phyloP scores from a whole-genome alignment of 2,113 vertebrate genomes.

The Anguilla rostrata region DNA sequence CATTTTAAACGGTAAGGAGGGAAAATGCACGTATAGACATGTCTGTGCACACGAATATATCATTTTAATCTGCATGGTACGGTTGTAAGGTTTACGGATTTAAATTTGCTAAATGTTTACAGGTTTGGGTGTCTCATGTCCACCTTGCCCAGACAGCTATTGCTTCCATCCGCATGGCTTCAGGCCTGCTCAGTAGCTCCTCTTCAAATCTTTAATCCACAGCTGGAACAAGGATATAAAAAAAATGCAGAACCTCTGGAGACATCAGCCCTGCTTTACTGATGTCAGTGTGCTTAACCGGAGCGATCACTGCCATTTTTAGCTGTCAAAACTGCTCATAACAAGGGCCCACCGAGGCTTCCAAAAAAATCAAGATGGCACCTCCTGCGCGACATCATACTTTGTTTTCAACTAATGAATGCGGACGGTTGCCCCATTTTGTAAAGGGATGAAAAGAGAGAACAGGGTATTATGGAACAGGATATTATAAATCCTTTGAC shows the following conservation, averaged over 20 bases:
- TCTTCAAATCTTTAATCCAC: slow-evolving; percentile 26
- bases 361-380: no score
- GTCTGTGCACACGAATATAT: neutral
- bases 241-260: slow-evolving; percentile 27
- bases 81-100: neutral
- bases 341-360: no score
- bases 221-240: slow-evolving; percentile 11
- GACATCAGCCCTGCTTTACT: slow-evolving; percentile 50
- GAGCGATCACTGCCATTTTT: no score
- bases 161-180: slow-evolving; percentile 46
- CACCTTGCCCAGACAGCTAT: slow-evolving; percentile 48
- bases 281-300: slow-evolving; percentile 33
- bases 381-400: neutral
- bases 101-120: slow-evolving; percentile 33
- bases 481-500: no score
- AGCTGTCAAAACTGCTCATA: no score
- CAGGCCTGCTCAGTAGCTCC: slow-evolving; percentile 27
- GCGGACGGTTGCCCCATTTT: neutral
- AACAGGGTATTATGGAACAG: neutral
- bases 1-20: neutral
- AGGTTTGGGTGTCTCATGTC: slow-evolving; percentile 42
- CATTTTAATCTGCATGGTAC: neutral
- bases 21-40: neutral
- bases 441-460: neutral
- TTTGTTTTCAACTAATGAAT: neutral